Percentiles rank a stretch among this genome's conserved stretches.
These are phyloP conservation scores for Elegia similella DNA, from an alignment of 2,888 invertebrate genomes.

Conservation along the genomic window DNA sequence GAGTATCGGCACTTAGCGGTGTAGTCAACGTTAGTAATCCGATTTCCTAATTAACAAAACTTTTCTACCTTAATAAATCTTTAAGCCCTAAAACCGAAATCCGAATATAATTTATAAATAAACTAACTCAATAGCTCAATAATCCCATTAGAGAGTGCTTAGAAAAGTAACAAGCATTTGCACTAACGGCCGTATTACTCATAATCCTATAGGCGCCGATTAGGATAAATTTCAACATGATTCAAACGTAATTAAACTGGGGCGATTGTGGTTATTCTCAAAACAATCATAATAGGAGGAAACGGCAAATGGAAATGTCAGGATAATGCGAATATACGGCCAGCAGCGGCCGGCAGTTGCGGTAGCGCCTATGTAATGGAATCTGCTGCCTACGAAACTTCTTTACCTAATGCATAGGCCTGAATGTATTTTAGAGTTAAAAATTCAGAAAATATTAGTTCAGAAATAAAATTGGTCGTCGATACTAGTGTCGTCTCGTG, in stretches of 20 bases:
- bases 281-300: conserved; percentile 43
- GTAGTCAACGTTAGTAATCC: too few species aligned
- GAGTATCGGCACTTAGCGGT: too few species aligned
- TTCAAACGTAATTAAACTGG: conserved; percentile 27
- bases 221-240: conserved; percentile 19
- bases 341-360: background rate
- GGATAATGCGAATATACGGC: conserved; percentile 47
- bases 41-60: background rate
- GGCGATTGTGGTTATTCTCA: conserved; percentile 27
- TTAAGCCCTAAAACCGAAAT: background rate
- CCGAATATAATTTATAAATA: background rate
- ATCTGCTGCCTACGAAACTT: too few species aligned
- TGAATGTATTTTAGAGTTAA: too few species aligned
- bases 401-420: too few species aligned
- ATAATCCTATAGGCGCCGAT: conserved; percentile 13
- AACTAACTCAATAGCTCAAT: conserved; percentile 20
- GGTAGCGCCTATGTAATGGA: too few species aligned
- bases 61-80: background rate
- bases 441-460: too few species aligned
- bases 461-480: too few species aligned
- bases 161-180: conserved; percentile 24
- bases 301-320: conserved; percentile 47
- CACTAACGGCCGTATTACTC: conserved; percentile 21
- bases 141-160: conserved; percentile 20
- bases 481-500: too few species aligned